Base-by-base conservation (phyloP, 2,888 invertebrate species). In the Acanthoscelides obtectus region DNA sequence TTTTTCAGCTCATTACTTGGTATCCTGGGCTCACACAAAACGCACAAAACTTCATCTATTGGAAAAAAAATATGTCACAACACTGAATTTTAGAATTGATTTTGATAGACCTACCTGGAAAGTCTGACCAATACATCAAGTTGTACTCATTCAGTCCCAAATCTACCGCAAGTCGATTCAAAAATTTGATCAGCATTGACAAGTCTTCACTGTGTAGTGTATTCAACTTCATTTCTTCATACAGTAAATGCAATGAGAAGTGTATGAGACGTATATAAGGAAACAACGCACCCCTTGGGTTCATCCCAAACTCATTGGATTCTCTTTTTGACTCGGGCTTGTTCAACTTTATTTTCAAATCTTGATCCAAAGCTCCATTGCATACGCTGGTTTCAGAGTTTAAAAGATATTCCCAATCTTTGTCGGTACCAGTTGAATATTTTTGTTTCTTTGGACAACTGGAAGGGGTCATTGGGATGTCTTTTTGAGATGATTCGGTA, bases 141-240 rank as follows among this genome's bases (percentile, higher is more conserved):
- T 90, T 88, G 79, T 94, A 97, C 22, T 88, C 86, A 0, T 89
- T 86, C 71, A 94, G 86, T 71, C 90, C 89, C 79, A 97, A 88
- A 86, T 97, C 96, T 66, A 88, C 88, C 0, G 95, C 89, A 66
- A 97, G 82, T 81, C 93, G 94, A 81, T 92, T 90, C 63, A 97
- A 84, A 72, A 96, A 89, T 75, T 87, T 87, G 0, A 92, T 93
- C 65, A 97, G 81, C 0, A 91, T 87, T 70, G 89, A 88, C 74
- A 95, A 83, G 77, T 93, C 91, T 71, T 90, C 90, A 68, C 89
- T 88, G 76, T 93, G 86, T 0, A 94, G 86, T 0, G 90, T 88
- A 80, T 95, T 93, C 71, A 97, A 84, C 82, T 97, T 97, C 3
- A 95, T 87, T 81, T 97, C 97, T 88, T 98, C 97, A 80, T 97